Percentiles rank a stretch among this genome's conserved stretches.
phyloP scores from a whole-genome alignment of 2,888 invertebrate genomes.

The Torymus tubicola region DNA sequence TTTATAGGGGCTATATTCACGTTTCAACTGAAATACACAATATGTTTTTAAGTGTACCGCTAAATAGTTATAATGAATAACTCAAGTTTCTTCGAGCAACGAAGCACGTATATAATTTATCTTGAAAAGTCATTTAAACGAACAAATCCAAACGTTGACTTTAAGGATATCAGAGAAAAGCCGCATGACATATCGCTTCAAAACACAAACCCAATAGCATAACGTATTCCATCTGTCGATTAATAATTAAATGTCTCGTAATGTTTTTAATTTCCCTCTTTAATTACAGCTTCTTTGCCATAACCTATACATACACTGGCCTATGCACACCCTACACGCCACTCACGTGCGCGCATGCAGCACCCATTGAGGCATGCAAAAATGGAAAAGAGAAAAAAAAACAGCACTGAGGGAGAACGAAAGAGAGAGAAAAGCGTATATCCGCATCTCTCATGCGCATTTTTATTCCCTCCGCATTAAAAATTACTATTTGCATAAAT shows the following conservation, averaged over 20 bases:
- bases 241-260: conserved; percentile 22
- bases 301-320: no score
- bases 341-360: no score
- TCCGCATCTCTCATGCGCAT: neutral
- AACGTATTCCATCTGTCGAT: neutral
- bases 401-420: neutral
- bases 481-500: conserved; percentile 44
- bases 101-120: no score
- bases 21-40: no score
- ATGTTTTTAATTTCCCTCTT: conserved; percentile 29
- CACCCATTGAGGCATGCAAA: neutral
- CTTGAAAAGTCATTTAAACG: no score
- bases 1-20: no score
- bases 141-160: no score
- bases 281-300: conserved; percentile 10
- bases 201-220: neutral
- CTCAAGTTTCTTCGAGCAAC: no score
- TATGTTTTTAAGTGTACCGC: no score
- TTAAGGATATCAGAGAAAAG: no score
- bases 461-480: conserved; percentile 1
- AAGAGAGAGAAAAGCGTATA: neutral
- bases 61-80: no score
- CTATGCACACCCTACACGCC: no score
- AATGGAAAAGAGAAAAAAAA: neutral
- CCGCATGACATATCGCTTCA: neutral